Evolutionary conservation across 2,797 vertebrate species (phyloP).

Genomic region (Tadarida brasiliensis): DNA sequence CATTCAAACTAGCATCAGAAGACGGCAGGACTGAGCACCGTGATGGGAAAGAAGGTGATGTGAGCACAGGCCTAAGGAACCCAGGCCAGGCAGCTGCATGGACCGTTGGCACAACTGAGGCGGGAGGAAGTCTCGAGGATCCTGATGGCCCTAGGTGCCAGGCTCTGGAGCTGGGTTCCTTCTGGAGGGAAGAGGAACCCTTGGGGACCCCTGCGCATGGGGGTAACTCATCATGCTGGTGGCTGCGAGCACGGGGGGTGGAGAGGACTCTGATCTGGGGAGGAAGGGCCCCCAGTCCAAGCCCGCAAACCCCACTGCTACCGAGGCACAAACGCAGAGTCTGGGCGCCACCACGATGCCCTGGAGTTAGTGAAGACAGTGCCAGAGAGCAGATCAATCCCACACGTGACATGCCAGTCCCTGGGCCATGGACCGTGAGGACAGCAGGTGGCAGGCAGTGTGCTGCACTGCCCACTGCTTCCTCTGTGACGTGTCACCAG

Average conservation of each 20-base stretch:
- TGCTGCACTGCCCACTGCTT: fast-evolving
- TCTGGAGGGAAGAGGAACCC: background rate
- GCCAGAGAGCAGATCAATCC: background rate
- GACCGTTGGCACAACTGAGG: fast-evolving
- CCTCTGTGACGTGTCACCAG: fast-evolving
- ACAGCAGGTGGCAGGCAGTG: fast-evolving
- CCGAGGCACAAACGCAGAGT: fast-evolving
- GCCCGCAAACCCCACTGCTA: fast-evolving
- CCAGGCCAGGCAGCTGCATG: fast-evolving
- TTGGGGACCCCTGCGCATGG: fast-evolving
- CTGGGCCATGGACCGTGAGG: background rate
- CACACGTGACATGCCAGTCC: fast-evolving
- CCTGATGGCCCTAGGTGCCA: fast-evolving
- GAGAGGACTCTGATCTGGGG: background rate
- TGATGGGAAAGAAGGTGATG: background rate
- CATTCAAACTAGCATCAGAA: background rate
- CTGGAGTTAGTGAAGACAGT: fast-evolving
- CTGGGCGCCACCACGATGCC: fast-evolving
- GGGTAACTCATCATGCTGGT: background rate
- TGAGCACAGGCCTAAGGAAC: fast-evolving
- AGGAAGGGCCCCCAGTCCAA: background rate
- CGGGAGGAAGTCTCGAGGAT: fast-evolving
- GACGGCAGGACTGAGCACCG: fast-evolving
- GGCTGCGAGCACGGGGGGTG: fast-evolving
- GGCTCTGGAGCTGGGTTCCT: background rate